Conservation (phyloP, 2,113 vertebrate genomes). For the Tinamus guttatus region DNA sequence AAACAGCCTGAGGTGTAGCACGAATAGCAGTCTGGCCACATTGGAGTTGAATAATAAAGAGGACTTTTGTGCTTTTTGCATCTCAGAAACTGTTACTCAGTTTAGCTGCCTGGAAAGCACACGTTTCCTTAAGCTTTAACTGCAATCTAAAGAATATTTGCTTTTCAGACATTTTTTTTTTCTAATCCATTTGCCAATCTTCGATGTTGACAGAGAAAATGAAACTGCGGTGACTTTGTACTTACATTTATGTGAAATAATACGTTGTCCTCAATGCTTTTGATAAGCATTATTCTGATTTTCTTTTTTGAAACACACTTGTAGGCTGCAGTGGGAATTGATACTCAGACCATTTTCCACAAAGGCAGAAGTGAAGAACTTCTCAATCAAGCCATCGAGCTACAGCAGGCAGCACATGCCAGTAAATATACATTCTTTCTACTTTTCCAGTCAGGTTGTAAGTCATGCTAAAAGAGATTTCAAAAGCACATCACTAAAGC, state of each 20-base stretch:
- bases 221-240: neutral
- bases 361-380: constrained; percentile 84
- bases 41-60: neutral
- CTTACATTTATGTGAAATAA: neutral
- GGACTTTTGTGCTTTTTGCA: neutral
- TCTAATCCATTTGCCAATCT: neutral
- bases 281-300: neutral
- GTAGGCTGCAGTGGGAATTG: constrained; percentile 86
- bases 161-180: neutral
- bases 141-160: neutral
- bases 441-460: neutral
- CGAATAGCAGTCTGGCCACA: accelerated
- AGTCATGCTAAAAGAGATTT: neutral
- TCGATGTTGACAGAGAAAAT: constrained; percentile 9
- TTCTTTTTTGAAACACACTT: constrained; percentile 43
- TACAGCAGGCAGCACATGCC: constrained; percentile 76
- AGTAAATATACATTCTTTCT: constrained; percentile 72
- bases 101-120: neutral
- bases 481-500: constrained; percentile 10
- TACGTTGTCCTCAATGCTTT: neutral
- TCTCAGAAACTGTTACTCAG: neutral
- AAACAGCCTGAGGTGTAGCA: neutral
- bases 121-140: neutral
- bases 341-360: constrained; percentile 83
- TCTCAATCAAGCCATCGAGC: constrained; percentile 81